Evolutionary conservation across 1,140 invertebrate genomes (phyloP).

Genomic region (Sinonovacula constricta): DNA sequence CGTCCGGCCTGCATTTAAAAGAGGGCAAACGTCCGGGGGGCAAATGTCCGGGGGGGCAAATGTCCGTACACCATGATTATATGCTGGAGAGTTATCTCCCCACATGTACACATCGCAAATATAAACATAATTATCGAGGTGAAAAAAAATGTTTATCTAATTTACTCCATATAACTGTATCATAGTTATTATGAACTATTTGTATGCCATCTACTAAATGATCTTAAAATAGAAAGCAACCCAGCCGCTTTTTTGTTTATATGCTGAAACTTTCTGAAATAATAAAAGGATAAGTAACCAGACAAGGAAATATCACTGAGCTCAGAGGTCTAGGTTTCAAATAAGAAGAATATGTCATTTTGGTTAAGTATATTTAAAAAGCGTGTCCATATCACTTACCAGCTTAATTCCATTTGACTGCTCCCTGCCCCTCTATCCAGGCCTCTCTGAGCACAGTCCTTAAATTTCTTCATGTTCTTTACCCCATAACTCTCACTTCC

Average conservation of each 20-base stretch:
- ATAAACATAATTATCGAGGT: neutral
- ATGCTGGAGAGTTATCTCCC: neutral
- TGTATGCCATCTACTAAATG: neutral
- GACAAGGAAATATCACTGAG: neutral
- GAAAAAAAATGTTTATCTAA: neutral
- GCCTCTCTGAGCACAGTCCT: neutral
- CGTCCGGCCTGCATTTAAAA: too few relatives aligned
- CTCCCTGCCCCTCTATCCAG: neutral
- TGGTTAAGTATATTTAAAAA: constrained; percentile 10
- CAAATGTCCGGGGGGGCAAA: too few relatives aligned
- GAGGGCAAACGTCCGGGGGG: too few relatives aligned
- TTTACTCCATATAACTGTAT: neutral
- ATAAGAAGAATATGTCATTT: constrained; percentile 27
- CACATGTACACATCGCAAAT: neutral
- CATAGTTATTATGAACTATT: neutral
- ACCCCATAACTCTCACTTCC: neutral
- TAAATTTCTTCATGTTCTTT: too few relatives aligned
- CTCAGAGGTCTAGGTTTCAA: constrained; percentile 16
- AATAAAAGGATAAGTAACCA: neutral
- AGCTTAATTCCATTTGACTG: neutral
- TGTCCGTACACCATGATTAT: too few relatives aligned
- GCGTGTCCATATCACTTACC: neutral
- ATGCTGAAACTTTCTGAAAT: constrained; percentile 27
- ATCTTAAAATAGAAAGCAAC: constrained; percentile 11
- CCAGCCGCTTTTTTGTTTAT: neutral